phyloP scores from a whole-genome alignment of 2,113 vertebrate genomes.

The rabbit (Oryctolagus cuniculus) region DNA sequence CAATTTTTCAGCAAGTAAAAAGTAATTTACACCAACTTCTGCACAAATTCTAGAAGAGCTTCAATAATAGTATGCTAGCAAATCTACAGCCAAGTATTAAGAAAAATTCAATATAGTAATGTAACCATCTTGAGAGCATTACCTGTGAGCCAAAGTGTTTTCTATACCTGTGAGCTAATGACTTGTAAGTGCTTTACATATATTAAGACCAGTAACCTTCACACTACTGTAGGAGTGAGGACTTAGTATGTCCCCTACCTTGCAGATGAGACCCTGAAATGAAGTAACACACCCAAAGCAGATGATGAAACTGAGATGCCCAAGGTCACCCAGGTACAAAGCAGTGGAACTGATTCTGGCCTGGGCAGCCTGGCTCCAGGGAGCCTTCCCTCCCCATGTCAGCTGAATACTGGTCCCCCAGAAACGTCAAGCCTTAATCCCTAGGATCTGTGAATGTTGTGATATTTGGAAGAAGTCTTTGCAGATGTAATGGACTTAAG shows the following conservation, averaged over 20 bases:
- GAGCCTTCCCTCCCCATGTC: background rate
- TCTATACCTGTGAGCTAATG: background rate
- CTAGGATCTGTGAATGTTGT: background rate
- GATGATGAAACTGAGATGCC: background rate
- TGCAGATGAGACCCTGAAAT: background rate
- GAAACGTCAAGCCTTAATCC: background rate
- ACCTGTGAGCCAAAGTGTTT: background rate
- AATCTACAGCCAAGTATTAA: background rate
- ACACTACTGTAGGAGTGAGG: background rate
- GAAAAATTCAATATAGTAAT: background rate
- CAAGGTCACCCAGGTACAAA: background rate
- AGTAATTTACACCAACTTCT: background rate
- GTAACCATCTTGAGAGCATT: background rate
- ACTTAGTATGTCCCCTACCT: background rate
- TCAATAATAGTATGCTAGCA: background rate
- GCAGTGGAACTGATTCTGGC: background rate
- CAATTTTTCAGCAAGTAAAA: slow-evolving; percentile 35
- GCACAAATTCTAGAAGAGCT: background rate
- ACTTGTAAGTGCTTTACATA: background rate
- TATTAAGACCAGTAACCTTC: slow-evolving; percentile 23
- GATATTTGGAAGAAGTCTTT: background rate
- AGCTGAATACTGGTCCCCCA: background rate
- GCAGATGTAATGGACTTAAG: background rate
- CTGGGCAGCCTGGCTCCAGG: background rate
- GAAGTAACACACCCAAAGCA: too few relatives aligned